Evolutionary conservation across 64 coral and sea anemone genomes (phyloP).

Genomic region (Montipora foliosa): DNA sequence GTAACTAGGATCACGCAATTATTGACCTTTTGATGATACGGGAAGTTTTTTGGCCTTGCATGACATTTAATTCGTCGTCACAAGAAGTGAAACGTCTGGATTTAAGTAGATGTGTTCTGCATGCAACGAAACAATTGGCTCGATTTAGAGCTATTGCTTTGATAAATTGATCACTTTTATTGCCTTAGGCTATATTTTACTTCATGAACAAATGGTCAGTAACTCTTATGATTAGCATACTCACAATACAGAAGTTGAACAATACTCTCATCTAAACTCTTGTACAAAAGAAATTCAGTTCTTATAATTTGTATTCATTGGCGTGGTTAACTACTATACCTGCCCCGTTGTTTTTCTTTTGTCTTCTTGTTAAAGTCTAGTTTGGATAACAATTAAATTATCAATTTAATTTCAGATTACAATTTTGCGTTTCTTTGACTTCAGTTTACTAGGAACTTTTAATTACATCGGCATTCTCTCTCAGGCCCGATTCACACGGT

Average conservation of each 20-base stretch:
- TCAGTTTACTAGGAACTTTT: background rate
- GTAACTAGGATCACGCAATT: constrained; percentile 24
- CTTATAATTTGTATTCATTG: background rate
- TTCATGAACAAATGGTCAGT: constrained; percentile 7
- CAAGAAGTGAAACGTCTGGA: background rate
- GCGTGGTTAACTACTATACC: background rate
- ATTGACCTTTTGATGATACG: constrained; percentile 42
- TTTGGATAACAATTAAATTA: too few species aligned
- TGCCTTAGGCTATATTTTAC: background rate
- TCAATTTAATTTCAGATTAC: too few species aligned
- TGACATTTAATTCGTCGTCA: background rate
- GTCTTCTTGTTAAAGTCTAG: too few species aligned
- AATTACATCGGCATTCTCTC: too few species aligned
- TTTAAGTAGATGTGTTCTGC: too few species aligned
- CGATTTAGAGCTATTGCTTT: background rate
- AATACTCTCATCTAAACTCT: background rate
- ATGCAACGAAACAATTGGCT: too few species aligned
- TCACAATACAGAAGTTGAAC: background rate
- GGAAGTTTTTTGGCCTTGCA: background rate
- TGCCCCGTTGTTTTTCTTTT: background rate
- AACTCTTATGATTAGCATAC: constrained; percentile 41
- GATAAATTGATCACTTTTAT: background rate
- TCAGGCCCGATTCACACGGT: too few species aligned
- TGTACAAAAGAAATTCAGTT: constrained; percentile 18
- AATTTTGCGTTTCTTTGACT: background rate